phyloP scores from a whole-genome alignment of 2,888 invertebrate species.

The Callinectes sapidus region DNA sequence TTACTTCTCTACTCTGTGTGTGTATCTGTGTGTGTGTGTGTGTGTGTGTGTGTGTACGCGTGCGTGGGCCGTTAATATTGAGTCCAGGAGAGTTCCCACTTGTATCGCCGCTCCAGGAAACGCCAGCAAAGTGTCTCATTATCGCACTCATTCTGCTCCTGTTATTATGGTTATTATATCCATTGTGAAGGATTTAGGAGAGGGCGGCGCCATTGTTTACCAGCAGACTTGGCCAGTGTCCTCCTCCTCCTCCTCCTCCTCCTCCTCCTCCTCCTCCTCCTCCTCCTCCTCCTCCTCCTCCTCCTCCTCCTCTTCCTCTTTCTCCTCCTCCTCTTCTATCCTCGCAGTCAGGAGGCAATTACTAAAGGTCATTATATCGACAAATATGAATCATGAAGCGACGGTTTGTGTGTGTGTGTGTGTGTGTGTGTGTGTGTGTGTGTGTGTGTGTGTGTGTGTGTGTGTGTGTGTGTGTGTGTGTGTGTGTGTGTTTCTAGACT shows the following conservation, averaged over 20 bases:
- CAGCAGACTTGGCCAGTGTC: not conserved
- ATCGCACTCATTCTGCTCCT: constrained; percentile 10
- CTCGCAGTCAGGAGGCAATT: not conserved
- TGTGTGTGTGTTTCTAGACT: constrained; percentile 15
- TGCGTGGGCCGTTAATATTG: not conserved
- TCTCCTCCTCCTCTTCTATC: not conserved
- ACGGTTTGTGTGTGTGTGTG: not conserved
- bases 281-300: not conserved
- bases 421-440: constrained; percentile 30
- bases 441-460: not conserved
- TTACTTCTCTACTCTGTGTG: not conserved
- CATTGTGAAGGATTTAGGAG: constrained; percentile 26
- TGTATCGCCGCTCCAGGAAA: constrained; percentile 2
- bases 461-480: not conserved
- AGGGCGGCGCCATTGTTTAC: constrained; percentile 28
- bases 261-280: too few species aligned
- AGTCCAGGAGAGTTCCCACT: not conserved
- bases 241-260: not conserved
- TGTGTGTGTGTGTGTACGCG: not conserved
- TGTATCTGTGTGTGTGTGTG: not conserved
- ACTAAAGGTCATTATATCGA: not conserved
- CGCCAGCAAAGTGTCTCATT: constrained; percentile 22
- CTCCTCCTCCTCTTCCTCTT: not conserved
- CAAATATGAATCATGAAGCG: not conserved
- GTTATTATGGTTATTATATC: constrained; percentile 22